Conservation (phyloP, 2,888 invertebrate genomes). For the Desoria tigrina region DNA sequence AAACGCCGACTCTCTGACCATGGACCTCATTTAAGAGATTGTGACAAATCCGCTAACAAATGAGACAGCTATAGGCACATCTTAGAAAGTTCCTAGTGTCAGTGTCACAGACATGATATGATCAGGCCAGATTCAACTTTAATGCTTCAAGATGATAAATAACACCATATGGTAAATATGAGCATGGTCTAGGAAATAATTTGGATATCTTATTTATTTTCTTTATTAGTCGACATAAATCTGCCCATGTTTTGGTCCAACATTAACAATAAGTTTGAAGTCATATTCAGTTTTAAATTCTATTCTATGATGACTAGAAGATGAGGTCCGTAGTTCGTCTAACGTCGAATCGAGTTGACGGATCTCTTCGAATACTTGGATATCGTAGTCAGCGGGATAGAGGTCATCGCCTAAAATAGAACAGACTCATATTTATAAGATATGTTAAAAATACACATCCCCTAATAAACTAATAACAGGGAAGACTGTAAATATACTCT, state of each 20-base stretch:
- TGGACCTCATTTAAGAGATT: too few species aligned
- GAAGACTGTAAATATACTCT: too few species aligned
- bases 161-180: too few species aligned
- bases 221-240: slow-evolving; percentile 4
- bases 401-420: slow-evolving; percentile 48
- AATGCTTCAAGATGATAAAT: too few species aligned
- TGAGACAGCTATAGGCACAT: too few species aligned
- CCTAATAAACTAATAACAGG: neutral
- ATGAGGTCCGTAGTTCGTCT: slow-evolving; percentile 26
- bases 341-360: slow-evolving; percentile 18
- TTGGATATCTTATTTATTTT: too few species aligned
- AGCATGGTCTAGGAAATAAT: too few species aligned
- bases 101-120: too few species aligned
- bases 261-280: slow-evolving; percentile 30
- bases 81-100: too few species aligned
- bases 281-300: slow-evolving; percentile 35
- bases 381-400: slow-evolving; percentile 33
- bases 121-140: too few species aligned
- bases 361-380: slow-evolving; percentile 23
- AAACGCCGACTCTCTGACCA: too few species aligned
- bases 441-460: neutral
- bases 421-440: neutral
- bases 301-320: slow-evolving; percentile 33
- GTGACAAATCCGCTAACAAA: too few species aligned
- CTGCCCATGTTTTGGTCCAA: slow-evolving; percentile 10